These are phyloP conservation scores for Oncorhynchus mykiss DNA, from an alignment of 2,113 vertebrate genomes.

Conservation along the genomic window DNA sequence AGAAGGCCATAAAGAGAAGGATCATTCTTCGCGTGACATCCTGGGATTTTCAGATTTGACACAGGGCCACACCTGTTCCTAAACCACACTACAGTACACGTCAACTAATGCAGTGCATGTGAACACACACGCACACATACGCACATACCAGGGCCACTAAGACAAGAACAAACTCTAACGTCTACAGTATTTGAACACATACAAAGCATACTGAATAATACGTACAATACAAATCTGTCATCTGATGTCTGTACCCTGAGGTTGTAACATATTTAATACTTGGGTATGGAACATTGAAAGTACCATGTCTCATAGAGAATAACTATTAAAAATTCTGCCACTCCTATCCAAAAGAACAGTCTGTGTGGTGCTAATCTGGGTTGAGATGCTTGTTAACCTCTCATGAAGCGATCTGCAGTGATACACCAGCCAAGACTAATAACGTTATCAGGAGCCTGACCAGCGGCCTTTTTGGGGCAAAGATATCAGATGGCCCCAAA, in stretches of 20 bases:
- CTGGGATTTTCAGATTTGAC: slow-evolving; percentile 77
- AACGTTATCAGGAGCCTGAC: neutral
- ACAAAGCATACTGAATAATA: neutral
- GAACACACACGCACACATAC: slow-evolving; percentile 6
- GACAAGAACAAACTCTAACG: neutral
- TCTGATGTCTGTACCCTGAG: neutral
- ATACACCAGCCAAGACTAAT: slow-evolving; percentile 38
- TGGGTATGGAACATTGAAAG: neutral
- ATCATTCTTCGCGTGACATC: slow-evolving; percentile 77
- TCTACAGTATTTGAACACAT: neutral
- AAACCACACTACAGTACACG: neutral
- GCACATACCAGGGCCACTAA: slow-evolving; percentile 3
- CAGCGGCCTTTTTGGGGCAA: slow-evolving; percentile 33
- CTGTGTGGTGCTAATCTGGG: slow-evolving; percentile 22
- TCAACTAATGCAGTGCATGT: too few relatives aligned
- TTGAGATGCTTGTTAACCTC: slow-evolving; percentile 15
- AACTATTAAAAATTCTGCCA: neutral
- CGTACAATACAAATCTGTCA: too few relatives aligned
- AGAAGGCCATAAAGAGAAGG: slow-evolving; percentile 71
- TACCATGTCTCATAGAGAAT: neutral
- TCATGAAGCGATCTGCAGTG: neutral
- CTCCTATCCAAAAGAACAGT: slow-evolving; percentile 18
- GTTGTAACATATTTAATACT: neutral
- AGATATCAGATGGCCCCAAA: slow-evolving; percentile 61
- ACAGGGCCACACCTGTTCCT: slow-evolving; percentile 75